A percentile compares a stretch with the other conserved stretches of the same genome.
Conservation (phyloP, 2,888 invertebrate species). For the Clusia tigrina region DNA sequence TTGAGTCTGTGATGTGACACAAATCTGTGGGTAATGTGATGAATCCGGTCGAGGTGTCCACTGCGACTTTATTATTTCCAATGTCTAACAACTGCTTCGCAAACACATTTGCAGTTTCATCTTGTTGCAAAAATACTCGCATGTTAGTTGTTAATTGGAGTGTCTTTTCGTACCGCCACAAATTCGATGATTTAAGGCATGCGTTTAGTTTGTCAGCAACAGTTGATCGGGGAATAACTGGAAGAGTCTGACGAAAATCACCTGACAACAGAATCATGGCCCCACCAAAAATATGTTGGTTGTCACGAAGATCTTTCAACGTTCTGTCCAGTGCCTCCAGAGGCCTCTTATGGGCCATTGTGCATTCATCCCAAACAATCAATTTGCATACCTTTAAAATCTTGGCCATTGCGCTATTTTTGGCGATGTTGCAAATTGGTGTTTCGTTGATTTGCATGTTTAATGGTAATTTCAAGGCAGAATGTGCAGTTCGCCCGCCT, state of each 20-base stretch:
- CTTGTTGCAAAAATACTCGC: constrained; percentile 30
- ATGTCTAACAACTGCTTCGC: constrained; percentile 30
- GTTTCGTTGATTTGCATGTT: constrained; percentile 21
- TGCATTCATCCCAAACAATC: constrained; percentile 47
- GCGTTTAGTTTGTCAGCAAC: constrained; percentile 38
- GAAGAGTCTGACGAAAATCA: constrained; percentile 50
- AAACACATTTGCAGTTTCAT: constrained; percentile 27
- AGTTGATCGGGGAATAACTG: constrained; percentile 35
- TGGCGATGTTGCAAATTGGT: constrained; percentile 33
- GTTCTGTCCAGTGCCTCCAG: constrained; percentile 41
- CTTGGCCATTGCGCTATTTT: constrained; percentile 10
- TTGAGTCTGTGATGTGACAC: constrained; percentile 22
- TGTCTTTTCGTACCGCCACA: constrained; percentile 28
- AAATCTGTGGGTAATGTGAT: constrained; percentile 38
- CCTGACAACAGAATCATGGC: constrained; percentile 41
- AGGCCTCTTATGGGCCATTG: constrained; percentile 44
- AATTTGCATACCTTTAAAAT: constrained; percentile 9
- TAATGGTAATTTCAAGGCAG: constrained; percentile 25
- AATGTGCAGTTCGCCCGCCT: constrained; percentile 27
- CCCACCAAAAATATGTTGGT: constrained; percentile 10
- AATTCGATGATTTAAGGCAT: constrained; percentile 21
- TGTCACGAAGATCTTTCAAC: constrained; percentile 36
- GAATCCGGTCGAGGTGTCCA: constrained; percentile 34
- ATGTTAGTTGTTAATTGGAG: constrained; percentile 32
- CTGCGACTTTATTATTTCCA: constrained; percentile 40